Evolutionary conservation across 2,113 vertebrate species (phyloP).

Genomic region (Chitala chitala): DNA sequence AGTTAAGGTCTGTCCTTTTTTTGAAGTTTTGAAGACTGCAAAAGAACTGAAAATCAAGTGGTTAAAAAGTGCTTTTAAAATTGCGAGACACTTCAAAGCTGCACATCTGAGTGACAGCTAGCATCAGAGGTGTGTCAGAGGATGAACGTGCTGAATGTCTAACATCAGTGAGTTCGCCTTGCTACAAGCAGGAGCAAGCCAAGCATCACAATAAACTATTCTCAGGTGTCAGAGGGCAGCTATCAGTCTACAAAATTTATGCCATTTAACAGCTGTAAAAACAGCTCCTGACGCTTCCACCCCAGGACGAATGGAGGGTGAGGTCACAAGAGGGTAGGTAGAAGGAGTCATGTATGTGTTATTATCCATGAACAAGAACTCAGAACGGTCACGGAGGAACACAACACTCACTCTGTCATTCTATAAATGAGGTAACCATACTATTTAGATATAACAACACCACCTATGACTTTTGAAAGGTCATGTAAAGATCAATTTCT

Average conservation of each 20-base stretch:
- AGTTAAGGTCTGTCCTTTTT: background rate
- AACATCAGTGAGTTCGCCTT: background rate
- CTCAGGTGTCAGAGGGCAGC: background rate
- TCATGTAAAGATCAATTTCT: no score
- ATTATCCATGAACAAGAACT: background rate
- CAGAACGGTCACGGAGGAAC: background rate
- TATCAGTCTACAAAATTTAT: no score
- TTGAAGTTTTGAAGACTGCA: background rate
- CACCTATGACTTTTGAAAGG: no score
- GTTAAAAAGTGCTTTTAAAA: background rate
- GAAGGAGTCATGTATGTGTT: no score
- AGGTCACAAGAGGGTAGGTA: no score
- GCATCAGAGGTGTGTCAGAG: background rate
- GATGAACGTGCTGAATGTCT: slow-evolving; percentile 1
- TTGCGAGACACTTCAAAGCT: background rate
- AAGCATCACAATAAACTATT: background rate
- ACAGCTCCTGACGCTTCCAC: no score
- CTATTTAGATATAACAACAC: no score
- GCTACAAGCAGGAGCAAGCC: background rate
- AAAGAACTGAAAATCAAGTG: background rate
- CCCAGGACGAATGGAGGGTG: no score
- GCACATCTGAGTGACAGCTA: background rate
- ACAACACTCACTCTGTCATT: no score
- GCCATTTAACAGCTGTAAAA: no score
- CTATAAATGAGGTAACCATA: no score